Conservation (phyloP, 2,888 invertebrate genomes). For the Meteorus cinctellus region DNA sequence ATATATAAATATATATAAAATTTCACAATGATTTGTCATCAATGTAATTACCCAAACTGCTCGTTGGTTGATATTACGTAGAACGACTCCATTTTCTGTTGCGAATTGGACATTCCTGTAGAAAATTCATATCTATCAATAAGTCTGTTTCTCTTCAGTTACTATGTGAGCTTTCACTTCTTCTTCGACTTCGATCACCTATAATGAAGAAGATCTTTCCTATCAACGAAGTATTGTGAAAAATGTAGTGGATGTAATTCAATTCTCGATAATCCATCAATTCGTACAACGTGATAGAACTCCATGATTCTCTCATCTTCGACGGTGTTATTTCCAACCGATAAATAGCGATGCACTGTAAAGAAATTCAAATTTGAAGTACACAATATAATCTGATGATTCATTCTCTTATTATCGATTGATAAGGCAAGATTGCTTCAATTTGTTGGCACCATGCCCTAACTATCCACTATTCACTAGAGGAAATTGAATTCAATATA, state of each 20-base stretch:
- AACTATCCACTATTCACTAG: background rate
- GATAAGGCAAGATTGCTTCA: too few species aligned
- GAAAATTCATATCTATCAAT: slow-evolving; percentile 19
- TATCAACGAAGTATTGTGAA: slow-evolving; percentile 77
- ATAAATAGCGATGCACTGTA: slow-evolving; percentile 72
- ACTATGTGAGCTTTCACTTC: background rate
- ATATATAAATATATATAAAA: background rate
- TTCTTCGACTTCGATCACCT: slow-evolving; percentile 52
- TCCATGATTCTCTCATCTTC: slow-evolving; percentile 71
- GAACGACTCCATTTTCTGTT: slow-evolving; percentile 30
- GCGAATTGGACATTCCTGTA: slow-evolving; percentile 71
- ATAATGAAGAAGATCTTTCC: slow-evolving; percentile 74
- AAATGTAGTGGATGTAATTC: slow-evolving; percentile 76
- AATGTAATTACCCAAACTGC: slow-evolving; percentile 55
- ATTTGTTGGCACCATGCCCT: too few species aligned
- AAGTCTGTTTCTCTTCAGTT: background rate
- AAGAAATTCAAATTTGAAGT: background rate
- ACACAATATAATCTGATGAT: background rate
- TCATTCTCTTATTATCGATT: background rate
- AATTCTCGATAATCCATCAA: slow-evolving; percentile 81
- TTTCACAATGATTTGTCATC: background rate
- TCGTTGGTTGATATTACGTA: slow-evolving; percentile 53
- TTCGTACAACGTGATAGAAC: slow-evolving; percentile 78
- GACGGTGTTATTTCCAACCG: slow-evolving; percentile 57
- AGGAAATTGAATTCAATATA: slow-evolving; percentile 67